Percentiles rank a stretch among this genome's conserved stretches.
Conservation (phyloP, 2,113 vertebrate species). For the Cebus imitator region DNA sequence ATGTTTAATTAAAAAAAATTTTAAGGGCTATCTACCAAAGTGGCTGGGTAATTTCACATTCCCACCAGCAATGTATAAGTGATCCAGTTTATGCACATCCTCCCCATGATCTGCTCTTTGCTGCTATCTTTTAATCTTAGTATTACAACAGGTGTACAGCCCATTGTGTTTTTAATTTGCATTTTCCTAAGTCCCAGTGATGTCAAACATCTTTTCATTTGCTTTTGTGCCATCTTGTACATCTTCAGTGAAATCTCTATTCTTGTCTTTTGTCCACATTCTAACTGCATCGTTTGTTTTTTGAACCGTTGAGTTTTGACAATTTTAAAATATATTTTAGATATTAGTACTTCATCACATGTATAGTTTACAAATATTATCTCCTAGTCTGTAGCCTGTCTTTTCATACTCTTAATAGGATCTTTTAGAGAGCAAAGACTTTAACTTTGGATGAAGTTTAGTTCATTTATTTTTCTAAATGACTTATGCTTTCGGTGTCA, state of each 20-base stretch:
- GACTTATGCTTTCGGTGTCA: background rate
- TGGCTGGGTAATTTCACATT: background rate
- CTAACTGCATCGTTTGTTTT: background rate
- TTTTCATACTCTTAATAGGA: background rate
- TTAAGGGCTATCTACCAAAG: background rate
- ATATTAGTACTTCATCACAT: background rate
- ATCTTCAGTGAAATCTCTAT: background rate
- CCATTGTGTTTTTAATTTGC: background rate
- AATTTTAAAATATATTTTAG: background rate
- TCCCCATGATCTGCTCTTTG: background rate
- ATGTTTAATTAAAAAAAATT: background rate
- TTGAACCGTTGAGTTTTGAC: background rate
- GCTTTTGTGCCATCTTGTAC: background rate
- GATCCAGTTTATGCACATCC: background rate
- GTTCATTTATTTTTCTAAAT: background rate
- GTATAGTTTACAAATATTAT: background rate
- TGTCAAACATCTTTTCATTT: background rate
- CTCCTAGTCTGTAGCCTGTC: background rate
- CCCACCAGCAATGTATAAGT: background rate
- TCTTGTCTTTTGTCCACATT: background rate
- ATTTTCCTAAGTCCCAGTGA: background rate
- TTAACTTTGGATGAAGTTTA: background rate
- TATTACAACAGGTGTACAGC: background rate
- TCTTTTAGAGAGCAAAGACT: background rate
- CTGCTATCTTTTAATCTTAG: background rate